Evolutionary conservation across 2,888 invertebrate species (phyloP), one percentile per base, ranked within the genome.

Genomic region (Drosophila niveifrons): DNA sequence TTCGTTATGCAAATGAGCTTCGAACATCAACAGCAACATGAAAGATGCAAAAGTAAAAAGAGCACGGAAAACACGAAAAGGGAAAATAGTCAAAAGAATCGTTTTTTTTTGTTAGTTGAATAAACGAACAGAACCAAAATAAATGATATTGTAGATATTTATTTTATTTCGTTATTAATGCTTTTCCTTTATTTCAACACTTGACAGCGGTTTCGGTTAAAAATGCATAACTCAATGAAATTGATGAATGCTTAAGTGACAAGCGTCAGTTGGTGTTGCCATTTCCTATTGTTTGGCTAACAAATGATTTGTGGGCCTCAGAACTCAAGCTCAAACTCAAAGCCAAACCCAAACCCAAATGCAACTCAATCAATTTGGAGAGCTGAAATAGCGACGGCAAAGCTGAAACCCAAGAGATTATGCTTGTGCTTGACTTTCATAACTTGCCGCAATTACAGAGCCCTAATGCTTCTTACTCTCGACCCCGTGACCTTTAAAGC

Each of bases 191-290:
- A 13, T 39, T 28, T 39, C 39, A 28, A n/a, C 13, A 18, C 15
- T 31, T 34, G 8, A 36, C 36, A 36, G 11, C 7, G 31, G 47
- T 61, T 68, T 73, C 47, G 66, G 44, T 67, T 71, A 69, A 56
- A 77, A 82, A 84, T 83, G 75, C 77, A 73, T 69, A 75, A 62
- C 64, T 77, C 73, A 83, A 71, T 77, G 62, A 79, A 83, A 86
- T 88, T 86, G 81, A 88, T 84, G 82, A 82, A 82, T 78, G 64
- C 50, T 69, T 64, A 58, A 69, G 65, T 79, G 84, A 82, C 74
- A 72, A 64, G 48, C 72, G 59, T 66, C 71, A 70, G 70, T 53
- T 57, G 56, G 65, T 31, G 64, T 80, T 82, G 76, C 52, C 79
- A 66, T 39, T 70, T 51, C 39, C 41, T 46, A 63, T 63, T 63